Percentiles rank a stretch among this genome's conserved stretches.
phyloP scores from a whole-genome alignment of 2,797 vertebrate genomes.

The Glyptemys insculpta region DNA sequence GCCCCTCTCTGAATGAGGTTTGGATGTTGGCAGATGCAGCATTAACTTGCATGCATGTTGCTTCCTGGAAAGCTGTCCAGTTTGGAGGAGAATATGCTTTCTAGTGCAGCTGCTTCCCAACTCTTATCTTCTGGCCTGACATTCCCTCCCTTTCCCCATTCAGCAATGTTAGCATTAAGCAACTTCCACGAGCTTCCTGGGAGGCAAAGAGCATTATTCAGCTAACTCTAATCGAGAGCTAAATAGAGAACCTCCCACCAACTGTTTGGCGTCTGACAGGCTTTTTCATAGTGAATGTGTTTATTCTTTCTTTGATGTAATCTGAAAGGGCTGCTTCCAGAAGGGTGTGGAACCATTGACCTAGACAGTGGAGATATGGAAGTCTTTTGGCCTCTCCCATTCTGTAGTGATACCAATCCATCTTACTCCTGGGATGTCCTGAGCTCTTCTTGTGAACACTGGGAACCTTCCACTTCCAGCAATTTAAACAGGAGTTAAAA shows the following conservation, averaged over 20 bases:
- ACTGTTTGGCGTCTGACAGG: neutral
- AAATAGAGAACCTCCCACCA: fast-evolving
- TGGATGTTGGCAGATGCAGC: neutral
- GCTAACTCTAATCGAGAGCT: neutral
- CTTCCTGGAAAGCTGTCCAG: neutral
- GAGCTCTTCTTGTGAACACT: neutral
- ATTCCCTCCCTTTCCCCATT: neutral
- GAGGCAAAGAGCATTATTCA: neutral
- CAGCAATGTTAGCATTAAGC: neutral
- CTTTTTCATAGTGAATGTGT: neutral
- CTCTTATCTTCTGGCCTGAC: neutral
- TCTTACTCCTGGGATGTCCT: neutral
- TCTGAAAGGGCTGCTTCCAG: neutral
- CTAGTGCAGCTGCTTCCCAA: neutral
- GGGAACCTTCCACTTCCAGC: neutral
- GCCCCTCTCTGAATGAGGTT: neutral
- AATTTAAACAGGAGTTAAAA: neutral
- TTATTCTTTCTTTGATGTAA: neutral
- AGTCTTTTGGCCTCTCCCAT: neutral
- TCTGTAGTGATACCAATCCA: neutral
- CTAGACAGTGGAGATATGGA: neutral
- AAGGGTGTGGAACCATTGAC: neutral
- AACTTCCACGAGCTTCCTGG: neutral
- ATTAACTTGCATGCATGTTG: neutral
- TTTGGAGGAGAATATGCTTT: neutral